Evolutionary conservation across 2,113 vertebrate species (phyloP).

Genomic region (Thunnus thynnus): DNA sequence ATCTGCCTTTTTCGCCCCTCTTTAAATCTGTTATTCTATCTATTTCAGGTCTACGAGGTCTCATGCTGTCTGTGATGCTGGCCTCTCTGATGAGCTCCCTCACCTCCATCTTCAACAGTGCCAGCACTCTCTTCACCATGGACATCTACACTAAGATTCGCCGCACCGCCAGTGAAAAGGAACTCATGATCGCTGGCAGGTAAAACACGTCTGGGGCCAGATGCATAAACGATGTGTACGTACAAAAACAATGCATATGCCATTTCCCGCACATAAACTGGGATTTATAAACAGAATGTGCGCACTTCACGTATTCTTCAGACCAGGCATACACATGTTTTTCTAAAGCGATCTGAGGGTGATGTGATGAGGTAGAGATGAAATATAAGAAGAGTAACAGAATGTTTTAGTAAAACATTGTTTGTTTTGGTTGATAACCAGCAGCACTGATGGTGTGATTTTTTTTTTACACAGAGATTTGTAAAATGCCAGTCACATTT

Average conservation of each 20-base stretch:
- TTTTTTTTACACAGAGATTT: too few relatives aligned
- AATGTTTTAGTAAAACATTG: too few relatives aligned
- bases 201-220: slow-evolving; percentile 54
- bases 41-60: slow-evolving; percentile 90
- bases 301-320: too few relatives aligned
- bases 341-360: too few relatives aligned
- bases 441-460: too few relatives aligned
- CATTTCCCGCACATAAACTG: too few relatives aligned
- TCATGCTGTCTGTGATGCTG: slow-evolving; percentile 97
- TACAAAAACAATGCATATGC: too few relatives aligned
- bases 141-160: slow-evolving; percentile 95
- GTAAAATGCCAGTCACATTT: too few relatives aligned
- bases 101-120: slow-evolving; percentile 98
- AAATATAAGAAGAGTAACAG: not conserved
- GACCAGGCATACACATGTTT: too few relatives aligned
- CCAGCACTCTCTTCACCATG: slow-evolving; percentile 97
- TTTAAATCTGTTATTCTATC: slow-evolving; percentile 1
- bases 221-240: too few relatives aligned
- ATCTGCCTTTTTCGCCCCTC: rapidly evolving
- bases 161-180: slow-evolving; percentile 84
- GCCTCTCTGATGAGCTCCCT: slow-evolving; percentile 98
- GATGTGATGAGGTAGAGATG: not conserved
- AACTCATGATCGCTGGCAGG: slow-evolving; percentile 96
- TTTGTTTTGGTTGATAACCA: too few relatives aligned
- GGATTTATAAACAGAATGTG: too few relatives aligned